These are phyloP conservation scores for Polyommatus icarus DNA, from an alignment of 2,888 invertebrate genomes.

Conservation along the genomic window DNA sequence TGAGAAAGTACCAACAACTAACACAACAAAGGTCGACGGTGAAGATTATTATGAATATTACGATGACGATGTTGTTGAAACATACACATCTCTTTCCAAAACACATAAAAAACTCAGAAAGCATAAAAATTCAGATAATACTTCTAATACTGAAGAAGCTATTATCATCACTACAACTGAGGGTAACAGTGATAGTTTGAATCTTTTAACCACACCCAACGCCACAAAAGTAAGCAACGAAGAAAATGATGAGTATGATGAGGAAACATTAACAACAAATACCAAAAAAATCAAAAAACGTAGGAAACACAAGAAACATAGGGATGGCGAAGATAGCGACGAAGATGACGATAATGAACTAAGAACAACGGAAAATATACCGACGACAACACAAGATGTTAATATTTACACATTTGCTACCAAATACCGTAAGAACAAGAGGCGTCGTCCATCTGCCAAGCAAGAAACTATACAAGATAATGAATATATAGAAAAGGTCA, in stretches of 20 bases:
- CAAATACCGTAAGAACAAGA: background rate
- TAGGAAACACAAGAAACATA: background rate
- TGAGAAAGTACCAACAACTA: background rate
- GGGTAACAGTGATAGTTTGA: background rate
- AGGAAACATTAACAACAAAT: background rate
- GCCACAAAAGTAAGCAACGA: background rate
- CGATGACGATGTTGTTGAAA: background rate
- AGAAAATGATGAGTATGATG: background rate
- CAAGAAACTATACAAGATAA: background rate
- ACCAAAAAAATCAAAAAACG: background rate
- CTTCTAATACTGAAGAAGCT: background rate
- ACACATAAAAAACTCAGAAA: background rate
- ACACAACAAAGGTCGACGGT: background rate
- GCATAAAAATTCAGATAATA: background rate
- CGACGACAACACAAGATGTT: background rate
- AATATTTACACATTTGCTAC: conserved; percentile 19
- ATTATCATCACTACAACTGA: background rate
- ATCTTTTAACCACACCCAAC: background rate
- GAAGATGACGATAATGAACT: background rate
- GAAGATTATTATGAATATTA: conserved; percentile 17
- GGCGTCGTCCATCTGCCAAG: conserved; percentile 2
- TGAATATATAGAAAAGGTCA: background rate
- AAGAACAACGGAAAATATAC: background rate
- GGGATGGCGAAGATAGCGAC: background rate
- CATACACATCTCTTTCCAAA: background rate